A percentile compares a stretch with the other conserved stretches of the same genome.
Evolutionary conservation across 2,888 invertebrate species (phyloP).

Genomic region (Pardosa pseudoannulata): DNA sequence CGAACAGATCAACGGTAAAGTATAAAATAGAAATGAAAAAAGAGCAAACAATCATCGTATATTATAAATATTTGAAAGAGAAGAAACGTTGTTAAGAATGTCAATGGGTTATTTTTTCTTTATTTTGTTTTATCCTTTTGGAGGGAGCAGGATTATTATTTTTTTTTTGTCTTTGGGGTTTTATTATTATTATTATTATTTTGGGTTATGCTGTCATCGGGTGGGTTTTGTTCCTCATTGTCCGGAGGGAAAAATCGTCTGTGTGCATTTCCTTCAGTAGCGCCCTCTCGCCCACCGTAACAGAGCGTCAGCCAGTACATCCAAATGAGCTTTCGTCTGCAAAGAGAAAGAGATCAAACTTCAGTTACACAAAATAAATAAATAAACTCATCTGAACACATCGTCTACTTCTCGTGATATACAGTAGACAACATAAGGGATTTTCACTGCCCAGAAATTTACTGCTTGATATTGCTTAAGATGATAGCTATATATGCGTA

Average conservation of each 20-base stretch:
- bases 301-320: constrained; percentile 94
- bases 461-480: too few species aligned
- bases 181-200: too few species aligned
- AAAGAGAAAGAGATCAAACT: constrained; percentile 78
- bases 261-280: constrained; percentile 80
- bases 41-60: constrained; percentile 12
- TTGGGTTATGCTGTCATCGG: constrained; percentile 42
- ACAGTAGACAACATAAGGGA: too few species aligned
- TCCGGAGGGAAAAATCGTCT: constrained; percentile 44
- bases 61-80: constrained; percentile 40
- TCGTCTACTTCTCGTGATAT: too few species aligned
- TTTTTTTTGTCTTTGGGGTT: background rate
- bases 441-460: too few species aligned
- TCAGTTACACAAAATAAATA: too few species aligned
- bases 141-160: constrained; percentile 28
- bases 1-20: background rate
- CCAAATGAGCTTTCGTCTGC: constrained; percentile 96
- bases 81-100: constrained; percentile 50
- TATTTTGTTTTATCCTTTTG: constrained; percentile 32
- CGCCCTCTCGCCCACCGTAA: constrained; percentile 96
- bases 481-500: too few species aligned
- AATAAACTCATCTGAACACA: too few species aligned
- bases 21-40: constrained; percentile 20
- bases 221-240: constrained; percentile 50
- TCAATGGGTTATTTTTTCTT: constrained; percentile 36